Evolutionary conservation across 2,888 invertebrate species (phyloP).

Genomic region (Acleris literana): DNA sequence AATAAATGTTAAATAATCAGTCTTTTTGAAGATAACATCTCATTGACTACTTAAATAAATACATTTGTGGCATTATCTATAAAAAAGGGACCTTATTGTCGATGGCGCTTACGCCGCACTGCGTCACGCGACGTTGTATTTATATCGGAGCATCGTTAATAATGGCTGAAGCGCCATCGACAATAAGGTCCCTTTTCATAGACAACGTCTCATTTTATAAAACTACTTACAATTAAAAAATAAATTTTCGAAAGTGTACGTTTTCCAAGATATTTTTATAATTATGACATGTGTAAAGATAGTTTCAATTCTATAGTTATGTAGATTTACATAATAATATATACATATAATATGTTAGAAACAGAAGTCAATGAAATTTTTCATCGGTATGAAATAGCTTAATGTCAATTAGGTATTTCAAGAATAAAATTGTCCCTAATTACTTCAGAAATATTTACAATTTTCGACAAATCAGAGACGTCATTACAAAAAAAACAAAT

Average conservation of each 20-base stretch:
- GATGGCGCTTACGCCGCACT: too few species aligned
- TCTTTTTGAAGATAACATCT: conserved; percentile 77
- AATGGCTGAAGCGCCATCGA: too few species aligned
- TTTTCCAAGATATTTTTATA: background rate
- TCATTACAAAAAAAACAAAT: background rate
- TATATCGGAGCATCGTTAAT: too few species aligned
- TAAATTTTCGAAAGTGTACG: background rate
- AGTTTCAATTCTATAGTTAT: too few species aligned
- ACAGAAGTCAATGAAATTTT: background rate
- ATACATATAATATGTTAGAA: background rate
- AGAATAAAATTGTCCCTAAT: conserved; percentile 21
- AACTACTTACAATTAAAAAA: conserved; percentile 31
- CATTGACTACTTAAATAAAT: conserved; percentile 44
- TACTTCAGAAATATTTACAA: conserved; percentile 15
- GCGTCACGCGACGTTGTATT: too few species aligned
- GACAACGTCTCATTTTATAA: too few species aligned
- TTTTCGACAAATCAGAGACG: background rate
- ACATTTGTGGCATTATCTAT: too few species aligned
- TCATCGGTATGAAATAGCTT: conserved; percentile 16
- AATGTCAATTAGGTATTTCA: background rate
- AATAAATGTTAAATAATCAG: conserved; percentile 77
- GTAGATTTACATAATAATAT: too few species aligned
- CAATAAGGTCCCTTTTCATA: too few species aligned
- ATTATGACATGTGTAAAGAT: too few species aligned
- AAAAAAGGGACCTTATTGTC: too few species aligned